phyloP scores from a whole-genome alignment of 2,797 vertebrate genomes.

The Notoglanidium macrostoma region DNA sequence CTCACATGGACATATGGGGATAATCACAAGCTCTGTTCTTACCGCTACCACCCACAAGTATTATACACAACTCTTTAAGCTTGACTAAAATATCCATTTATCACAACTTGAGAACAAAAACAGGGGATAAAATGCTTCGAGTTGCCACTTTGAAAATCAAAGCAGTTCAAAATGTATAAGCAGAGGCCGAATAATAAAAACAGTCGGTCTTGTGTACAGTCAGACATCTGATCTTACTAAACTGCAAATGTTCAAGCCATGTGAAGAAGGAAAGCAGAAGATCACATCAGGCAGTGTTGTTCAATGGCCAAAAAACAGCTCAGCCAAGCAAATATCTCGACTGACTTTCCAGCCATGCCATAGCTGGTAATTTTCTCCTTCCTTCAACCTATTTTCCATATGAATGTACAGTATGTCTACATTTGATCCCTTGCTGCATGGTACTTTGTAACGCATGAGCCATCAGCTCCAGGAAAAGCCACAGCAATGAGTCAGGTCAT shows the following conservation, averaged over 20 bases:
- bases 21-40: conserved; percentile 33
- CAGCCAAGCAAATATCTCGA: conserved; percentile 35
- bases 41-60: conserved; percentile 36
- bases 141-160: conserved; percentile 16
- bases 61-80: conserved; percentile 26
- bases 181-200: conserved; percentile 20
- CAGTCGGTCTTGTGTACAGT: neutral
- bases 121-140: neutral
- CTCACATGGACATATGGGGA: conserved; percentile 40
- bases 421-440: conserved; percentile 17
- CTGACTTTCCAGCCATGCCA: conserved; percentile 36
- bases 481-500: neutral
- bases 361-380: conserved; percentile 9
- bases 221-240: conserved; percentile 41
- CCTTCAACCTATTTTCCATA: conserved; percentile 28
- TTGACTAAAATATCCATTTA: conserved; percentile 32
- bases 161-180: conserved; percentile 16
- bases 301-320: conserved; percentile 31
- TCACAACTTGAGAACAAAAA: neutral
- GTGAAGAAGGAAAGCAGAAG: conserved; percentile 13
- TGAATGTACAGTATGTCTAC: conserved; percentile 16
- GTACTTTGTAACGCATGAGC: conserved; percentile 28
- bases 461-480: conserved; percentile 14
- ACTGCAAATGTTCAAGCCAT: conserved; percentile 49
- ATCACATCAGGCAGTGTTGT: conserved; percentile 37